Conservation (phyloP, 2,888 invertebrate genomes). For the Polietes domitor region DNA sequence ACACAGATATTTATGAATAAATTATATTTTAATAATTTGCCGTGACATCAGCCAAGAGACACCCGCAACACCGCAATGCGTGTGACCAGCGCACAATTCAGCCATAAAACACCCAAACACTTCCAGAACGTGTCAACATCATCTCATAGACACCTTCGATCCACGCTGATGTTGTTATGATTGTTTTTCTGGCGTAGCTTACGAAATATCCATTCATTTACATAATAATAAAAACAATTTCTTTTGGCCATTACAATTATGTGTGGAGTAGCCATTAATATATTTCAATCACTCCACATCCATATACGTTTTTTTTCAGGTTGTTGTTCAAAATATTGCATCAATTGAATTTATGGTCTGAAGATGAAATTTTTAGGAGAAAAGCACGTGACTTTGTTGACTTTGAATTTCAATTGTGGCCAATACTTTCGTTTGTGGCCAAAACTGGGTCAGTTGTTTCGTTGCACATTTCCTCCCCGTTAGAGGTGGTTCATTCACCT, state of each 20-base stretch:
- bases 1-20: conserved; percentile 21
- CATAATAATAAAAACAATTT: conserved; percentile 9
- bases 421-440: background rate
- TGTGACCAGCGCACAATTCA: background rate
- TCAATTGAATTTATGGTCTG: conserved; percentile 19
- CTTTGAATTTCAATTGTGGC: background rate
- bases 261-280: background rate
- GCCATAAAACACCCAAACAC: conserved; percentile 43
- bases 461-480: too few relatives aligned
- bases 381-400: conserved; percentile 23
- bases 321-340: background rate
- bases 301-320: background rate
- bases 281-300: conserved; percentile 5
- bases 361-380: background rate
- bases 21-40: conserved; percentile 7
- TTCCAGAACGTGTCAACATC: conserved; percentile 31
- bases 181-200: background rate
- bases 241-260: background rate
- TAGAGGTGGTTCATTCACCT: too few relatives aligned
- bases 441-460: conserved; percentile 9
- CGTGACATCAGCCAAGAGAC: conserved; percentile 18
- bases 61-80: background rate
- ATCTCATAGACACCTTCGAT: background rate
- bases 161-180: background rate
- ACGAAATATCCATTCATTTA: conserved; percentile 23